A percentile compares a stretch with the other conserved stretches of the same genome.
These are phyloP conservation scores for Mesorhabditis spiculigera DNA, from an alignment of 2,888 invertebrate species.

Conservation along the genomic window DNA sequence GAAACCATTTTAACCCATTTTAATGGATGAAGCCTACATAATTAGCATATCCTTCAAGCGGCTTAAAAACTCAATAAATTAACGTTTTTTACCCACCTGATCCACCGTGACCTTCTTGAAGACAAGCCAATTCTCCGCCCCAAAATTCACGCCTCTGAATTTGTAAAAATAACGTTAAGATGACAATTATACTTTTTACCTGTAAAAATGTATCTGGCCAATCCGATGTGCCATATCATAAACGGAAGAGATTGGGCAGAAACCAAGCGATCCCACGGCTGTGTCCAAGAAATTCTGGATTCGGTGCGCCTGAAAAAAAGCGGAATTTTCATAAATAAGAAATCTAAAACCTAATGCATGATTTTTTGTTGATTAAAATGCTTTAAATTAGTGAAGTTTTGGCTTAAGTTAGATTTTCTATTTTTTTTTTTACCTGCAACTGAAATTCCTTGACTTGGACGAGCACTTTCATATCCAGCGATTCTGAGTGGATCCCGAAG, in stretches of 20 bases:
- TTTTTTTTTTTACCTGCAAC: constrained; percentile 27
- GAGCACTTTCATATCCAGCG: constrained; percentile 34
- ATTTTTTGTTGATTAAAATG: too few species aligned
- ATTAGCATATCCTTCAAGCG: constrained; percentile 11
- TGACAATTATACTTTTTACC: too few species aligned
- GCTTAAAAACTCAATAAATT: constrained; percentile 12
- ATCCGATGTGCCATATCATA: constrained; percentile 51
- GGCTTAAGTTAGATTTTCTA: too few species aligned
- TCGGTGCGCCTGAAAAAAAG: constrained; percentile 37
- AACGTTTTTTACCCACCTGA: constrained; percentile 28
- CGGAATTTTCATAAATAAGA: too few species aligned
- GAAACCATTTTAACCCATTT: not conserved
- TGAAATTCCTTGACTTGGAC: constrained; percentile 48
- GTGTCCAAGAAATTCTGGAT: constrained; percentile 51
- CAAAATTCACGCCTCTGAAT: constrained; percentile 49
- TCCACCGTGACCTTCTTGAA: constrained; percentile 51
- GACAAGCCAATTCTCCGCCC: constrained; percentile 51
- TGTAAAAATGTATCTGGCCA: constrained; percentile 50
- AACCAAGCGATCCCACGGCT: constrained; percentile 46
- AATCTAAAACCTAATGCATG: too few species aligned
- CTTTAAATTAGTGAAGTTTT: too few species aligned
- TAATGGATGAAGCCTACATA: constrained; percentile 5
- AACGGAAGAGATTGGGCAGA: constrained; percentile 45
- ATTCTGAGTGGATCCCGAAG: constrained; percentile 46
- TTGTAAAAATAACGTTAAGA: too few species aligned